Evolutionary conservation across 2,888 invertebrate species (phyloP).

Genomic region (Acrobeloides nanus): DNA sequence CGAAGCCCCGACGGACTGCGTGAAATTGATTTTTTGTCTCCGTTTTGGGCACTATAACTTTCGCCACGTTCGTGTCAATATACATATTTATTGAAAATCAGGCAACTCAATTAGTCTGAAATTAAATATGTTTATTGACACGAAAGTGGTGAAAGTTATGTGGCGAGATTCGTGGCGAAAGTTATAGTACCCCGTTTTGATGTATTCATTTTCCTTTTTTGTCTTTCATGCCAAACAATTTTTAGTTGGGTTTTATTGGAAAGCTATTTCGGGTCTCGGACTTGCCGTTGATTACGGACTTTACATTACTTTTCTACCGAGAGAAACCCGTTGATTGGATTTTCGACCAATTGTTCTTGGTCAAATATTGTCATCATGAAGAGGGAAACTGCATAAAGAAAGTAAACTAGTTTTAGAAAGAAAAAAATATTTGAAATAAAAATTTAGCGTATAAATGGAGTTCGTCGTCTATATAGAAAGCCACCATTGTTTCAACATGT

Average conservation of each 20-base stretch:
- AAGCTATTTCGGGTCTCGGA: constrained; percentile 80
- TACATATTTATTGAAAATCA: no score
- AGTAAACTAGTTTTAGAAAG: constrained; percentile 9
- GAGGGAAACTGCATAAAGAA: constrained; percentile 65
- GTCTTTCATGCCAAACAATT: constrained; percentile 90
- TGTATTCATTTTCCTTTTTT: no score
- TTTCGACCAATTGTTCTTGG: constrained; percentile 76
- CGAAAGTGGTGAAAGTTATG: no score
- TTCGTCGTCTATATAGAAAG: constrained; percentile 63
- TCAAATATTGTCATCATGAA: constrained; percentile 70
- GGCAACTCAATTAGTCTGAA: no score
- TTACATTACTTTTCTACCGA: constrained; percentile 86
- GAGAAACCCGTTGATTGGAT: constrained; percentile 97
- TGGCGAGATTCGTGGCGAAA: no score
- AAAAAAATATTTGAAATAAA: constrained; percentile 2
- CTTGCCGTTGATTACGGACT: constrained; percentile 76
- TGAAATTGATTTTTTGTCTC: no score
- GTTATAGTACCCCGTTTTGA: no score
- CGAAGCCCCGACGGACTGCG: no score
- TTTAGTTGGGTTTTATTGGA: constrained; percentile 80
- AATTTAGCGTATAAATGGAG: constrained; percentile 45
- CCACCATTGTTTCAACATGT: constrained; percentile 90
- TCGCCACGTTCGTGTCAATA: no score
- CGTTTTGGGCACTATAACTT: no score
- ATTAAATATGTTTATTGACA: no score